phyloP scores from a whole-genome alignment of 92 coral and sea anemone species.

The Anthopleura xanthogrammica region DNA sequence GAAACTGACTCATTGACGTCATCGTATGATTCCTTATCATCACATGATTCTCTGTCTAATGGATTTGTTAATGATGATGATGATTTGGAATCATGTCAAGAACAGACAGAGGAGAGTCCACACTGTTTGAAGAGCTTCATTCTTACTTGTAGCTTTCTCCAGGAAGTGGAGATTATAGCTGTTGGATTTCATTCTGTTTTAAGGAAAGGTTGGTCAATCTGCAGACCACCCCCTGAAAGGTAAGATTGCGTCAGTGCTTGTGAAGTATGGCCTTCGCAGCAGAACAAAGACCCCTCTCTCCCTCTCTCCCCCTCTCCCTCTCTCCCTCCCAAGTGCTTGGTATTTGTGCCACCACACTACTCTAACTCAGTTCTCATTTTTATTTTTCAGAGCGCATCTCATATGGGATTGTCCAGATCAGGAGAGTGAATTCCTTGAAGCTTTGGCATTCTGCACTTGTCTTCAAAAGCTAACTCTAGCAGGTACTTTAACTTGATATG shows the following conservation, averaged over 20 bases:
- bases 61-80: neutral
- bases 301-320: neutral
- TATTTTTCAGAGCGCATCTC: constrained; percentile 25
- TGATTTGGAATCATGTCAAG: neutral
- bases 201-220: constrained; percentile 34
- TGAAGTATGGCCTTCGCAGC: too few species aligned
- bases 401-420: constrained; percentile 47
- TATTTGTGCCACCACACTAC: neutral
- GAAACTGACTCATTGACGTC: neutral
- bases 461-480: constrained; percentile 37
- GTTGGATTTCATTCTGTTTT: constrained; percentile 48
- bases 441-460: constrained; percentile 24
- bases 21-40: constrained; percentile 5
- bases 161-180: constrained; percentile 24
- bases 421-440: constrained; percentile 34
- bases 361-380: neutral
- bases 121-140: constrained; percentile 8
- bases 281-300: too few species aligned
- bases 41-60: neutral
- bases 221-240: constrained; percentile 49
- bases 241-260: neutral
- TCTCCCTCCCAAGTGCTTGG: neutral
- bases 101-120: neutral
- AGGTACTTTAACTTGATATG: neutral
- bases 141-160: constrained; percentile 24